A percentile compares a stretch with the other conserved stretches of the same genome.
Evolutionary conservation across 2,113 vertebrate species (phyloP).

Genomic region (Lophius piscatorius): DNA sequence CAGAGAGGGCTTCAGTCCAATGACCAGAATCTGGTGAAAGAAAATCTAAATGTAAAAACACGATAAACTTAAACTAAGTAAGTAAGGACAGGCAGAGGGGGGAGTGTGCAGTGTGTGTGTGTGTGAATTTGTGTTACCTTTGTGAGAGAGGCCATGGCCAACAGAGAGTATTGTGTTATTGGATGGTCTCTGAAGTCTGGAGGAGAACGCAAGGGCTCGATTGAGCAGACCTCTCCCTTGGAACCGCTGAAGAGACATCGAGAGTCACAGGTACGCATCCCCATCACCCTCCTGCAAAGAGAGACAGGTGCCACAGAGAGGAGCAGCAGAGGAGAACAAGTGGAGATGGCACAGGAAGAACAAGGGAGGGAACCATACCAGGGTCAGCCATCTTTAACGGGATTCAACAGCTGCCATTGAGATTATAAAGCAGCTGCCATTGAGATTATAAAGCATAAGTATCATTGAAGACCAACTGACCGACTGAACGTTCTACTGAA

Average conservation of each 20-base stretch:
- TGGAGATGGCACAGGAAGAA: neutral
- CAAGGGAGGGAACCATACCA: too few species aligned
- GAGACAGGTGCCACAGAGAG: neutral
- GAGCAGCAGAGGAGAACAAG: neutral
- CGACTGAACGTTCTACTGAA: too few species aligned
- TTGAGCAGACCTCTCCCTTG: constrained; percentile 96
- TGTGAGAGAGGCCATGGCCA: constrained; percentile 97
- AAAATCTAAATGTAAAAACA: neutral
- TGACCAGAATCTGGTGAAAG: constrained; percentile 88
- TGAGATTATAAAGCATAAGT: too few species aligned
- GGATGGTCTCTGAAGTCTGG: constrained; percentile 92
- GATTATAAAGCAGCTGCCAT: too few species aligned
- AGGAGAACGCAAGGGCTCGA: constrained; percentile 91
- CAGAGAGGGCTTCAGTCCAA: constrained; percentile 94
- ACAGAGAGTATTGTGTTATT: constrained; percentile 91
- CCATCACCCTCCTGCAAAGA: constrained; percentile 92
- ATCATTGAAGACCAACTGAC: too few species aligned
- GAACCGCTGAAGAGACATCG: constrained; percentile 97
- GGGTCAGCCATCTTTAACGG: too few species aligned
- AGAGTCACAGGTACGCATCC: constrained; percentile 95
- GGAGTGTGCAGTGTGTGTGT: too few species aligned
- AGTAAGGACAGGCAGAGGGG: neutral
- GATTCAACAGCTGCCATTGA: too few species aligned
- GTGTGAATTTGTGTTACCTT: too few species aligned
- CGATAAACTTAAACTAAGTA: neutral